These are phyloP conservation scores for Galeruca laticollis DNA, from an alignment of 2,888 invertebrate genomes.

Conservation along the genomic window DNA sequence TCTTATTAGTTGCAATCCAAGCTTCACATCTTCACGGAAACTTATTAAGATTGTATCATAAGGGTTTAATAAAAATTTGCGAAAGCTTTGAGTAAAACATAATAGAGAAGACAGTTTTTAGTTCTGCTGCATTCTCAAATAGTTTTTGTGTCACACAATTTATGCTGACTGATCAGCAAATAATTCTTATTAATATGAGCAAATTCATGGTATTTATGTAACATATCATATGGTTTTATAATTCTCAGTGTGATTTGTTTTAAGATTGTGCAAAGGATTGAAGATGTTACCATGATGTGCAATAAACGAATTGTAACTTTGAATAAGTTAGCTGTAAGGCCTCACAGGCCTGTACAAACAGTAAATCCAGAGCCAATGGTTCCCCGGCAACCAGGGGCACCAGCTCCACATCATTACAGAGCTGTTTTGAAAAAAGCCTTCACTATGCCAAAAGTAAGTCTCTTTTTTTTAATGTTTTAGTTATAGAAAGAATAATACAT, in stretches of 20 bases:
- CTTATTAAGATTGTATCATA: too few relatives aligned
- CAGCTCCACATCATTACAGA: slow-evolving; percentile 69
- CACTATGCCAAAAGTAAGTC: slow-evolving; percentile 68
- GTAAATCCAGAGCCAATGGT: slow-evolving; percentile 81
- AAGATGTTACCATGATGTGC: slow-evolving; percentile 94
- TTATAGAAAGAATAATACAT: background rate
- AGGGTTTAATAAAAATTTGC: too few relatives aligned
- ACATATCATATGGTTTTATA: slow-evolving; percentile 3
- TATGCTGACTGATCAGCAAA: too few relatives aligned
- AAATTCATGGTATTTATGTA: too few relatives aligned
- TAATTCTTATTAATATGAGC: too few relatives aligned
- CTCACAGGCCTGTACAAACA: slow-evolving; percentile 76
- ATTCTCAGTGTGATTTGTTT: background rate
- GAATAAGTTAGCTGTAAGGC: slow-evolving; percentile 78
- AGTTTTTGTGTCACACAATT: too few relatives aligned
- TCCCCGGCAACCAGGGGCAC: slow-evolving; percentile 71
- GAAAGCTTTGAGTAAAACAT: too few relatives aligned
- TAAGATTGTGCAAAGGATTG: slow-evolving; percentile 91
- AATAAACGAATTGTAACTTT: slow-evolving; percentile 82
- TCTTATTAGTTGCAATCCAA: too few relatives aligned
- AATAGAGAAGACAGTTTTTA: too few relatives aligned
- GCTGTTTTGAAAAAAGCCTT: slow-evolving; percentile 68
- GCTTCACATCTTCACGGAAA: too few relatives aligned
- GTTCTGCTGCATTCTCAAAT: too few relatives aligned
- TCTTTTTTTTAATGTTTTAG: background rate